Conservation (phyloP, 2,113 vertebrate species). For the Malurus melanocephalus region DNA sequence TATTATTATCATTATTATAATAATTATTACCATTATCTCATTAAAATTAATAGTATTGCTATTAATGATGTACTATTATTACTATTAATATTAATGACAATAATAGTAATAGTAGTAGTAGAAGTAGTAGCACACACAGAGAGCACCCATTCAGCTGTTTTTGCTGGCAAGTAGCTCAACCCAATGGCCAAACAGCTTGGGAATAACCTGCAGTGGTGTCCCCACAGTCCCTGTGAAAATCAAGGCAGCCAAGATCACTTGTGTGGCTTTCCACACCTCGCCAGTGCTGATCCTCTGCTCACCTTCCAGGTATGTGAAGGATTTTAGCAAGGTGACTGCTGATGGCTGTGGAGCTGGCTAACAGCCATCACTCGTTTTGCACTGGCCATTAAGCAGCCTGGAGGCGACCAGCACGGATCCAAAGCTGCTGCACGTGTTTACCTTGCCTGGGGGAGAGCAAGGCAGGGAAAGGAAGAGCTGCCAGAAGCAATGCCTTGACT, state of each 20-base stretch:
- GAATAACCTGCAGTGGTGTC: background rate
- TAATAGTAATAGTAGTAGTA: background rate
- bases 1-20: too few species aligned
- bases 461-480: background rate
- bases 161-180: background rate
- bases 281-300: accelerated
- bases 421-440: background rate
- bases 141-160: background rate
- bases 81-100: background rate
- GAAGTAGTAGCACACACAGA: background rate
- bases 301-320: background rate
- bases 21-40: too few species aligned
- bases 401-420: background rate
- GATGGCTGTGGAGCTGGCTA: background rate
- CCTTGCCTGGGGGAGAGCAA: background rate
- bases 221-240: background rate
- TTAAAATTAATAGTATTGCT: too few species aligned
- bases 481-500: background rate
- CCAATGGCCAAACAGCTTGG: background rate
- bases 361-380: background rate
- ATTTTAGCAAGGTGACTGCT: slow-evolving; percentile 33
- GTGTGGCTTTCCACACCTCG: background rate
- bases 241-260: background rate
- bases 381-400: slow-evolving; percentile 17
- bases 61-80: too few species aligned